Percentiles rank a stretch among this genome's conserved stretches.
These are phyloP conservation scores for Spodoptera picta DNA, from an alignment of 2,888 invertebrate genomes.

Conservation along the genomic window DNA sequence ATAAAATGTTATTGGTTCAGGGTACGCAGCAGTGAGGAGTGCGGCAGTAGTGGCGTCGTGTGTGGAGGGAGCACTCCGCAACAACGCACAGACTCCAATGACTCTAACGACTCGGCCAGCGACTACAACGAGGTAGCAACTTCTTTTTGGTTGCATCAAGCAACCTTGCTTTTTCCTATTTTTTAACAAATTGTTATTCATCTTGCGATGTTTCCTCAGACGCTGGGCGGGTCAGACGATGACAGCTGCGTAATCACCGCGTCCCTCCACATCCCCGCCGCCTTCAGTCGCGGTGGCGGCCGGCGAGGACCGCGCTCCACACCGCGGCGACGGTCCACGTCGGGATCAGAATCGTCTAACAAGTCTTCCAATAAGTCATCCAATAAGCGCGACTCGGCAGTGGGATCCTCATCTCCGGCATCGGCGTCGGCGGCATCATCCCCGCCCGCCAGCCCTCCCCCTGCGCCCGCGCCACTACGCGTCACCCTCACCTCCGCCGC, in stretches of 20 bases:
- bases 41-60: slow-evolving; percentile 83
- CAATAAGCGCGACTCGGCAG: slow-evolving; percentile 62
- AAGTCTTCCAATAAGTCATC: slow-evolving; percentile 47
- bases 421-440: slow-evolving; percentile 81
- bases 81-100: slow-evolving; percentile 77
- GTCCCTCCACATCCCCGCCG: slow-evolving; percentile 93
- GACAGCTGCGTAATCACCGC: slow-evolving; percentile 92
- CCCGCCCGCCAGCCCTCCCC: slow-evolving; percentile 75
- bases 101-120: slow-evolving; percentile 87
- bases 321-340: slow-evolving; percentile 77
- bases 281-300: slow-evolving; percentile 74
- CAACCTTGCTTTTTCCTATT: too few species aligned
- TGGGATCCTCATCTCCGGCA: slow-evolving; percentile 87
- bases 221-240: slow-evolving; percentile 90
- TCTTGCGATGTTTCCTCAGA: slow-evolving; percentile 64
- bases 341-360: slow-evolving; percentile 73
- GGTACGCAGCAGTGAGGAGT: slow-evolving; percentile 81
- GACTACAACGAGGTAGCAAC: slow-evolving; percentile 82
- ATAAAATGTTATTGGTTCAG: slow-evolving; percentile 48
- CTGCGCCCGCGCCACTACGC: slow-evolving; percentile 60
- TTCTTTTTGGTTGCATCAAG: too few species aligned
- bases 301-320: slow-evolving; percentile 64
- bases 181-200: too few species aligned
- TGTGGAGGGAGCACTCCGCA: slow-evolving; percentile 73
- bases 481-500: slow-evolving; percentile 66